Percentiles rank a stretch among this genome's conserved stretches.
phyloP scores from a whole-genome alignment of 2,888 invertebrate species.

The Lasioglossum vierecki region DNA sequence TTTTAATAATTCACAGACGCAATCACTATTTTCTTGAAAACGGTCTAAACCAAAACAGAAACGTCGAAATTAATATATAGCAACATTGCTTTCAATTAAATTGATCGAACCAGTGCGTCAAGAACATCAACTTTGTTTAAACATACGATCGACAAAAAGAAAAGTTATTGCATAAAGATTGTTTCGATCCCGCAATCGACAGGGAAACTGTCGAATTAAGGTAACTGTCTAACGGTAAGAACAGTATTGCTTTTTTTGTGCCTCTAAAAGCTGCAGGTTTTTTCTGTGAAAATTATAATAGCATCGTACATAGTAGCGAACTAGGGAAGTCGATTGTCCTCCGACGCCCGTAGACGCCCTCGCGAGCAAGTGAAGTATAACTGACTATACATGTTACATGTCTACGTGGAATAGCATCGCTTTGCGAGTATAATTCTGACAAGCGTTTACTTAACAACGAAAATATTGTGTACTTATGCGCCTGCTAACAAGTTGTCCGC shows the following conservation, averaged over 20 bases:
- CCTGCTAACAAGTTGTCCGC: slow-evolving; percentile 65
- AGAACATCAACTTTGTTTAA: too few relatives aligned
- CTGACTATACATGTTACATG: slow-evolving; percentile 57
- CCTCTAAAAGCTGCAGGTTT: too few relatives aligned
- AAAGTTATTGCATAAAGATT: too few relatives aligned
- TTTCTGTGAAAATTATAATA: not conserved
- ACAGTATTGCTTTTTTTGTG: too few relatives aligned
- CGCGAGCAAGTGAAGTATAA: slow-evolving; percentile 70
- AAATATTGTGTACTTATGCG: slow-evolving; percentile 65
- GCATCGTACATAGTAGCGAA: not conserved
- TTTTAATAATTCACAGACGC: too few relatives aligned
- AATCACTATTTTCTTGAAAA: too few relatives aligned
- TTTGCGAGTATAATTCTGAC: slow-evolving; percentile 73
- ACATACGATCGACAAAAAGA: too few relatives aligned
- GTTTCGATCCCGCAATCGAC: not conserved
- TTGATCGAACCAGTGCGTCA: too few relatives aligned
- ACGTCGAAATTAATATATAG: too few relatives aligned
- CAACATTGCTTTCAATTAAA: too few relatives aligned
- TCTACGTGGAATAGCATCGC: slow-evolving; percentile 70
- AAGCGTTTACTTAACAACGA: slow-evolving; percentile 76
- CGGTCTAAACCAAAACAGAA: too few relatives aligned
- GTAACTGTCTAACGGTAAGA: too few relatives aligned
- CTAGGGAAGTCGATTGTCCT: not conserved
- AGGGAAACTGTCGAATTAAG: not conserved
- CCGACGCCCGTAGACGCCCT: slow-evolving; percentile 62